A percentile compares a stretch with the other conserved stretches of the same genome.
phyloP scores from a whole-genome alignment of 2,888 invertebrate species.

The Cosmopolites sordidus region DNA sequence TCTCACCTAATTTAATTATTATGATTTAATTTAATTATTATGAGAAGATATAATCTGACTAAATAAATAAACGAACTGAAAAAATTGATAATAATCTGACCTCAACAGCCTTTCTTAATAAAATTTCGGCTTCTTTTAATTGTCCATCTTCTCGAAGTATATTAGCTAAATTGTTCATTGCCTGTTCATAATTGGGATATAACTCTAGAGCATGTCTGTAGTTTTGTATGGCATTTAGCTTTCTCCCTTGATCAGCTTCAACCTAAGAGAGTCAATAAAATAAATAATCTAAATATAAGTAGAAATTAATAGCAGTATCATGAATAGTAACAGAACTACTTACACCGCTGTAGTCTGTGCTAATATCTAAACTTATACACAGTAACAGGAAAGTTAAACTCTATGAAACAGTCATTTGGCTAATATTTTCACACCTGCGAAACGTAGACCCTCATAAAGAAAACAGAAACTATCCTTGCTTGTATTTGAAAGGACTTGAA shows the following conservation, averaged over 20 bases:
- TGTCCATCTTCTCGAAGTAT: slow-evolving; percentile 68
- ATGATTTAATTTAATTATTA: too few species aligned
- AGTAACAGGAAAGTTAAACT: too few species aligned
- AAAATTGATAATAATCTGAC: slow-evolving; percentile 37
- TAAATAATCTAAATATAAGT: not conserved
- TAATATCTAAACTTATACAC: too few species aligned
- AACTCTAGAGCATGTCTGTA: slow-evolving; percentile 62
- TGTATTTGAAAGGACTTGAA: too few species aligned
- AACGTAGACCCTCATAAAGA: too few species aligned
- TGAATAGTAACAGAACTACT: too few species aligned
- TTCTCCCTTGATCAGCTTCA: slow-evolving; percentile 69
- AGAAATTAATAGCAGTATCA: not conserved
- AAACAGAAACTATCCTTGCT: too few species aligned
- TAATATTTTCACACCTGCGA: too few species aligned
- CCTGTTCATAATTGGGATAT: slow-evolving; percentile 81
- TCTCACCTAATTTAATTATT: slow-evolving; percentile 46
- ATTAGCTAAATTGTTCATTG: slow-evolving; percentile 91
- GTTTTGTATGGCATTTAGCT: slow-evolving; percentile 65
- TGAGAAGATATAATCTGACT: too few species aligned
- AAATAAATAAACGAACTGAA: too few species aligned
- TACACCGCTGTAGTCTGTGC: too few species aligned
- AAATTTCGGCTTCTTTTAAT: slow-evolving; percentile 65
- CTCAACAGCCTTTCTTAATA: slow-evolving; percentile 67
- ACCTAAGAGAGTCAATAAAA: slow-evolving; percentile 7
- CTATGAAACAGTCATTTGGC: too few species aligned